Evolutionary conservation across 1,140 invertebrate genomes (phyloP), one percentile per base, ranked within the genome.

Genomic region (Metopolophium dirhodum): DNA sequence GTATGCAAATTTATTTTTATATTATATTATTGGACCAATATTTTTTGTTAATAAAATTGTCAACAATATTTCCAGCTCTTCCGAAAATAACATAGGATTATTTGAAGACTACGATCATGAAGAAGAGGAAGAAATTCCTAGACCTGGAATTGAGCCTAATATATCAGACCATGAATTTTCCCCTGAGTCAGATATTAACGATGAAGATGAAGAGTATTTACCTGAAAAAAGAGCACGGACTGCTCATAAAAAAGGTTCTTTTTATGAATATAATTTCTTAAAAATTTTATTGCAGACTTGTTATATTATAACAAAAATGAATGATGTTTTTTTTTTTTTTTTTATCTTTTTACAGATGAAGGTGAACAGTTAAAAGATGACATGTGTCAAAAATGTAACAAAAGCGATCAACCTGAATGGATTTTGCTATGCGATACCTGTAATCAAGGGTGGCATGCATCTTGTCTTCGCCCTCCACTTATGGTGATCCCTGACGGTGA

Each of bases 401-500:
- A 98, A 95, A 97, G 96, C 23, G 98, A 99, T 95, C 98, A 99
- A 95, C 98, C 99, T 1, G 98, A 99, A 95, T 99, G 98, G 98
- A 99, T 99, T 94, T 95, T 99, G 91, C 95, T 99, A 2, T 99
- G 99, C 95, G 99, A 99, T 95, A 96, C 96, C 86, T 99, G 99
- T 95, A 98, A 99, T 95, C 97, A 97, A 94, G 98, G 98, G 41
- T 99, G 98, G 97, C 99, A 99, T 96, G 98, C 98, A 88, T 98
- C 97, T 11, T 99, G 99, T 95, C 96, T 99, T 1, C 96, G 97
- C 82, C 99, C 99, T 2, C 97, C 98, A 35, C 96, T 99, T 18
- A 97, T 99, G 95, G 96, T 98, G 2, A 98, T 99, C 94, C 99
- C 99, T 11, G 98, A 99, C 95, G 99, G 99, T 41, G 98, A 99